Percentiles rank a stretch among this genome's conserved stretches.
Evolutionary conservation across 1,140 invertebrate species (phyloP).

Genomic region (Bombus impatiens): DNA sequence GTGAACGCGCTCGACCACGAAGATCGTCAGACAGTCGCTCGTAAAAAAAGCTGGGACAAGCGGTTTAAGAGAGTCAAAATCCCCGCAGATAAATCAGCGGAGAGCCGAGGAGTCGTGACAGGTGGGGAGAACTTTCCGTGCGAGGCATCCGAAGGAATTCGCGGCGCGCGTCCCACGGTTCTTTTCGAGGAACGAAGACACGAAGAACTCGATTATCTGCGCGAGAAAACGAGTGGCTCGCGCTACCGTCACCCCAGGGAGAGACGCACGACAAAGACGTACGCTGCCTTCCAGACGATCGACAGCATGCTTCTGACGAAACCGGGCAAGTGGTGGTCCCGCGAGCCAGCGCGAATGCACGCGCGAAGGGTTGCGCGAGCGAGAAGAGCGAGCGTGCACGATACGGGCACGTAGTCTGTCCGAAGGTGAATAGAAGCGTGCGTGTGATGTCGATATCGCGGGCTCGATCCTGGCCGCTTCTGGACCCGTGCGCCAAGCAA

Average conservation of each 20-base stretch:
- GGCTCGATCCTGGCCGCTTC: slow-evolving; percentile 72
- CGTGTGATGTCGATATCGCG: slow-evolving; percentile 73
- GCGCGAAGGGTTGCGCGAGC: background rate
- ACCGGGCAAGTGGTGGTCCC: no score
- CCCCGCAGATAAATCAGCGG: background rate
- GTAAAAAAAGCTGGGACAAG: background rate
- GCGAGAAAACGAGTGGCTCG: background rate
- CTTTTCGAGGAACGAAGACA: background rate
- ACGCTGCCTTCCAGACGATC: slow-evolving; percentile 39
- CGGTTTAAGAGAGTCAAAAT: background rate
- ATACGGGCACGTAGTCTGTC: slow-evolving; percentile 57
- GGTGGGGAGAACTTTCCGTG: background rate
- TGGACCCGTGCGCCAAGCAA: slow-evolving; percentile 44
- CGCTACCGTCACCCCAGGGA: slow-evolving; percentile 7
- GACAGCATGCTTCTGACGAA: slow-evolving; percentile 51
- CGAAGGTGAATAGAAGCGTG: background rate
- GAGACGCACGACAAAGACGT: slow-evolving; percentile 51
- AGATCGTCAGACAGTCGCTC: no score
- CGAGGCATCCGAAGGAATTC: background rate
- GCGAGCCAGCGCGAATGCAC: slow-evolving; percentile 12
- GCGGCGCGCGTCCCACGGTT: background rate
- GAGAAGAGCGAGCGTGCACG: slow-evolving; percentile 38
- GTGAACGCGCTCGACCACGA: background rate
- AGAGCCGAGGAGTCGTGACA: background rate
- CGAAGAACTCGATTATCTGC: background rate